Conservation (phyloP, 1,140 invertebrate species). For the Vollenhovia emeryi region DNA sequence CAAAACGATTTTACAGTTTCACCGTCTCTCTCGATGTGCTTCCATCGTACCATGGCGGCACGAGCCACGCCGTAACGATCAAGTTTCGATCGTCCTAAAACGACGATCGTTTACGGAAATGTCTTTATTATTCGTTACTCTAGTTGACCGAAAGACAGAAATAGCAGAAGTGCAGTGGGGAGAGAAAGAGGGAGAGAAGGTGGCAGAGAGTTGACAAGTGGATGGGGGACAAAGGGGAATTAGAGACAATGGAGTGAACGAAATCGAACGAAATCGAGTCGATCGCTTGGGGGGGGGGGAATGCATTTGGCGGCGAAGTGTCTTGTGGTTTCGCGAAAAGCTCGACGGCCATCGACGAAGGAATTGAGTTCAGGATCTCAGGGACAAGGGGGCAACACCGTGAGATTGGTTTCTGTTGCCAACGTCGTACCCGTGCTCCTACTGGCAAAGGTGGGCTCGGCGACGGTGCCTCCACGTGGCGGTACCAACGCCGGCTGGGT, state of each 20-base stretch:
- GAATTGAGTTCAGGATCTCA: slow-evolving; percentile 75
- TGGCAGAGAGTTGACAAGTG: background rate
- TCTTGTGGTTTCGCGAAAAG: slow-evolving; percentile 55
- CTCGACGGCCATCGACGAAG: slow-evolving; percentile 66
- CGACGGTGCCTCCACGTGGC: slow-evolving; percentile 52
- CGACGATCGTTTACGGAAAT: slow-evolving; percentile 29
- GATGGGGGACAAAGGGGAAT: background rate
- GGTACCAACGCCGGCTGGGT: slow-evolving; percentile 42
- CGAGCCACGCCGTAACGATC: background rate
- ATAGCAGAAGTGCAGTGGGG: background rate
- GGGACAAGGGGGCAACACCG: slow-evolving; percentile 82
- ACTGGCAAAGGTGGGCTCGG: slow-evolving; percentile 54
- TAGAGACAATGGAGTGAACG: slow-evolving; percentile 19
- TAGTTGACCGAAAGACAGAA: slow-evolving; percentile 12
- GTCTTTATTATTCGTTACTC: slow-evolving; percentile 14
- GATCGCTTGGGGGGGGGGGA: background rate
- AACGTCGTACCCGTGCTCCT: slow-evolving; percentile 82
- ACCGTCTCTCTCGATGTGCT: slow-evolving; percentile 27
- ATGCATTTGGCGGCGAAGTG: slow-evolving; percentile 27
- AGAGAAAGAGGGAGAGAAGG: background rate
- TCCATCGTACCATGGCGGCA: slow-evolving; percentile 35
- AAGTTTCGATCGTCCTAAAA: slow-evolving; percentile 32
- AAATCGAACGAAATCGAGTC: slow-evolving; percentile 38
- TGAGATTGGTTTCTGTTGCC: slow-evolving; percentile 71
- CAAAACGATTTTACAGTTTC: slow-evolving; percentile 36